phyloP scores from a whole-genome alignment of 2,113 vertebrate genomes.

The Labeo catla region DNA sequence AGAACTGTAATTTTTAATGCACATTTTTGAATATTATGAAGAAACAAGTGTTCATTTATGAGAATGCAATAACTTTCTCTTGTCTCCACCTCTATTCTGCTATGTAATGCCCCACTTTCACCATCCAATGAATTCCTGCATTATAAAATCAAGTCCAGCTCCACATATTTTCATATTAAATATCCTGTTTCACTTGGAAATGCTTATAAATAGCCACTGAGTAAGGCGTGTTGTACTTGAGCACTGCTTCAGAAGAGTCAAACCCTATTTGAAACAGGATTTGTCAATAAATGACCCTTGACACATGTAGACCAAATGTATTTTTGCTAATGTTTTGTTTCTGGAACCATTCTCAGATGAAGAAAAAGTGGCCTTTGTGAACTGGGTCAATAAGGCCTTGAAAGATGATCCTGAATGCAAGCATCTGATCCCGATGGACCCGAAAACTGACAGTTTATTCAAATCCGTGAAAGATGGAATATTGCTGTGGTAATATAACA shows the following conservation, averaged over 20 bases:
- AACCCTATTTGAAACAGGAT: not conserved
- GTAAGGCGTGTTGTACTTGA: no score
- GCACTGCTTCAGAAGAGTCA: not conserved
- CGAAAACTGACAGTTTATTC: conserved; percentile 86
- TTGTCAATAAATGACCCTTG: conserved; percentile 26
- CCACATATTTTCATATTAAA: not conserved
- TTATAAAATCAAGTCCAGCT: not conserved
- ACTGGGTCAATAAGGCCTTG: conserved; percentile 97
- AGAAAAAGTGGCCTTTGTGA: conserved; percentile 97
- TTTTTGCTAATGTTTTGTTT: conserved; percentile 38
- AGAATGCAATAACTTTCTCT: not conserved
- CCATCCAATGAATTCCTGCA: not conserved
- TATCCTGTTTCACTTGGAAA: not conserved
- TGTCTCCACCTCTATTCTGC: not conserved
- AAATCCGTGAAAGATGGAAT: conserved; percentile 92
- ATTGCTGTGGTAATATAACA: conserved; percentile 84
- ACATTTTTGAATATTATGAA: not conserved
- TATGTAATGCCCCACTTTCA: not conserved
- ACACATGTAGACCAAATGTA: not conserved
- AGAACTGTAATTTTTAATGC: not conserved
- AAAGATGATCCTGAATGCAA: conserved; percentile 88
- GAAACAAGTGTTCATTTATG: not conserved
- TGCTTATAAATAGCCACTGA: not conserved
- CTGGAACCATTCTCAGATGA: conserved; percentile 80
- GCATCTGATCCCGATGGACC: conserved; percentile 92